Evolutionary conservation across 2,888 invertebrate species (phyloP), one percentile per base, ranked within the genome.

Genomic region (Spodoptera picta): DNA sequence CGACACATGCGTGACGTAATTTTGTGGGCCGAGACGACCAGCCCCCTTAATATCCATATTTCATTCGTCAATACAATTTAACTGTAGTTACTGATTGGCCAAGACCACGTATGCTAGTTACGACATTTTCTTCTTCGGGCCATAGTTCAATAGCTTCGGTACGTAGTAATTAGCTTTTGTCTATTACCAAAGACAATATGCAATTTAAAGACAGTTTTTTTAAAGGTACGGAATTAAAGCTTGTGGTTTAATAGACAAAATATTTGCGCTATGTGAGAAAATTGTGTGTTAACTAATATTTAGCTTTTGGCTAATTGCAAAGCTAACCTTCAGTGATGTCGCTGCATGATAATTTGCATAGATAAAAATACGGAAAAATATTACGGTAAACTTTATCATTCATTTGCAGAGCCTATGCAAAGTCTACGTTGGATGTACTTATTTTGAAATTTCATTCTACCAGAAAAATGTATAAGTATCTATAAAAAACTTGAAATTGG

Each of bases 171-270:
- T 36, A 69, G 78, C 83, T 87, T 84, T 83, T 85, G 74, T 78
- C 79, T 87, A 86, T 88, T 87, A 74, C 74, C 65, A 75, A 59
- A 50, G 76, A 69, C 77, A 86, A 82, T 87, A 87, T 88, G 88
- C 86, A 68, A 55, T 52, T 36, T 36, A 36, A 36, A 36, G 2
- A 6, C 9, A 48, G 43, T 11, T 46, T 52, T 44, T 36, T 9
- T 50, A 31, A 31, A 31, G 36, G 36, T 36, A 7, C 7, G 36
- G 36, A 31, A 31, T 36, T 36, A 0, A 36, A 36, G 36, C 36
- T 36, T 36, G 9, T 36, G 36, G 36, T 36, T 36, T 36, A 36
- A 36, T 36, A 7, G 2, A 36, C 0, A 36, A 6, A 36, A 36
- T 36, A 36, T 36, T 36, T 36, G 36, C 6, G 2, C 36, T 36